Evolutionary conservation across 2,797 vertebrate species (phyloP), one percentile per base, ranked within the genome.

Genomic region (Merluccius polli): DNA sequence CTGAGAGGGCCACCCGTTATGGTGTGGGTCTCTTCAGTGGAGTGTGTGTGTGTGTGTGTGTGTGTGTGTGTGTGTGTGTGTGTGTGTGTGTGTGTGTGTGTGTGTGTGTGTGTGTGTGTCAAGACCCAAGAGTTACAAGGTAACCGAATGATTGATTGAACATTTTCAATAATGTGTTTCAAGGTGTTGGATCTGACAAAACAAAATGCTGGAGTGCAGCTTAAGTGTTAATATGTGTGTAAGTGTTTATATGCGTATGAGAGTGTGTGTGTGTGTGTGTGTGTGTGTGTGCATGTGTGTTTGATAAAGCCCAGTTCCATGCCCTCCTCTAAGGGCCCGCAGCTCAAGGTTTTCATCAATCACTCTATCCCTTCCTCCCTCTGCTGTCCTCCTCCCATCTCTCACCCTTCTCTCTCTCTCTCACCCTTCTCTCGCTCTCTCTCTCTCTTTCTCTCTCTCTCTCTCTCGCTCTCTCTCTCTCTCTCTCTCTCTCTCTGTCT

Each of bases 261-360:
- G 65, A 21, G 35, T 75, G 74, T 70, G 74, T 67, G 35, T 70
- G 65, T 44, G 52, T 41, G 70, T 77, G 76, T 68, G 71, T 69
- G 76, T 52, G 72, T 73, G 71, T 24, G 36, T 44, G 32, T 65
- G 52, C 36, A 52, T 18, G 82, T 72, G 80, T 79, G 71, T 71
- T 79, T 88, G 87, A 90, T 91, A 78, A 79, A 89, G 82, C 80
- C 85, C 84, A 75, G 76, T 78, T 78, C 78, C 82, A 83, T 41
- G 70, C 82, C 81, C 78, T 84, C 84, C 84, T 87, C 81, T 78
- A 77, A 87, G 81, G 84, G 72, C 82, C 81, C 81, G 82, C 80
- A 82, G 82, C 84, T 89, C 77, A 30, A 77, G 52, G 75, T 82
- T 82, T 85, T 78, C 88, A 92, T 92, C 85, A 84, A 84, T 90